Evolutionary conservation across 2,888 invertebrate genomes (phyloP).

Genomic region (Sinelater perroti): DNA sequence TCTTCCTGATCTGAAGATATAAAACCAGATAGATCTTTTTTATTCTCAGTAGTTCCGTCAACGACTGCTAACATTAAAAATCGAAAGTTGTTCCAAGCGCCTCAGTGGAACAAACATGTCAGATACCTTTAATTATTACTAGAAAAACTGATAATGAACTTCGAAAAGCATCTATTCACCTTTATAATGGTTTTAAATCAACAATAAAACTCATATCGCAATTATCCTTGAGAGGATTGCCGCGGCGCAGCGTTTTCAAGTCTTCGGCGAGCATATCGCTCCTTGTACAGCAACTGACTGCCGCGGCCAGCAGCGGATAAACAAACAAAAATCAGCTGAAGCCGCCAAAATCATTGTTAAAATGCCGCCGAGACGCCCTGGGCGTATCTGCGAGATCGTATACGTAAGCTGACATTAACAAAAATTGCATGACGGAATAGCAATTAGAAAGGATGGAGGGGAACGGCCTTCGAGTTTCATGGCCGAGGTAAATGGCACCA

Average conservation of each 20-base stretch:
- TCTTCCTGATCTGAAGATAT: too few species aligned
- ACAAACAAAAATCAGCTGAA: conserved; percentile 32
- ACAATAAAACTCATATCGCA: background rate
- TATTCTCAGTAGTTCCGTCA: too few species aligned
- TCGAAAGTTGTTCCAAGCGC: too few species aligned
- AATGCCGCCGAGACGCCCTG: too few species aligned
- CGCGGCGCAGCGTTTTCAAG: background rate
- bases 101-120: too few species aligned
- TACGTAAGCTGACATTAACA: conserved; percentile 35
- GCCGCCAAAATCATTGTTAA: background rate
- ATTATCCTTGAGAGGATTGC: background rate
- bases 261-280: background rate
- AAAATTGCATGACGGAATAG: conserved; percentile 35
- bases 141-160: too few species aligned
- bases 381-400: too few species aligned
- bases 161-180: too few species aligned
- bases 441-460: conserved; percentile 54
- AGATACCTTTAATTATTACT: too few species aligned
- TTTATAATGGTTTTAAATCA: too few species aligned
- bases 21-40: too few species aligned
- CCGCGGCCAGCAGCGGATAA: background rate
- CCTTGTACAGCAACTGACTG: background rate
- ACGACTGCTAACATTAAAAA: too few species aligned
- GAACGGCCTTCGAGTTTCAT: conserved; percentile 54
- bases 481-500: conserved; percentile 61